Percentiles rank a stretch among this genome's conserved stretches.
phyloP scores from a whole-genome alignment of 37 sponge, comb jelly and placozoan genomes.

The Agelas oroides region DNA sequence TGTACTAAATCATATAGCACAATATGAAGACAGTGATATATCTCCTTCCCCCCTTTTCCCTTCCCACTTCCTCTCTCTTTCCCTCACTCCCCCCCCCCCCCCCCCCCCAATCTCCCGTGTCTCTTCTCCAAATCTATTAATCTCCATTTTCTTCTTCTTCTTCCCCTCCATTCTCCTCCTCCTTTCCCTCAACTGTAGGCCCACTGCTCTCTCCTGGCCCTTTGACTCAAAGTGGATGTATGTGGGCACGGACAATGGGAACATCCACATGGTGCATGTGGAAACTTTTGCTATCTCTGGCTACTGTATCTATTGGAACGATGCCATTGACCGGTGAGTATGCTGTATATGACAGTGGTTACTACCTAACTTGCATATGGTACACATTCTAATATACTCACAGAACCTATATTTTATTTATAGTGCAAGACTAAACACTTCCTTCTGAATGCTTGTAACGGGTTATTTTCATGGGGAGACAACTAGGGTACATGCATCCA shows the following conservation, averaged over 20 bases:
- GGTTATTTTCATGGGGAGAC: too few species aligned
- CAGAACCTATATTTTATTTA: background rate
- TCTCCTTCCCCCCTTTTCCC: background rate
- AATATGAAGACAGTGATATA: too few species aligned
- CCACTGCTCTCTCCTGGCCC: constrained; percentile 30
- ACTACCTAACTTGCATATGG: too few species aligned
- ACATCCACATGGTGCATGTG: constrained; percentile 68
- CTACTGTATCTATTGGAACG: constrained; percentile 77
- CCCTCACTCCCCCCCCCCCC: background rate
- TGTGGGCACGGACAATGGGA: constrained; percentile 75
- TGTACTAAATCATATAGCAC: too few species aligned
- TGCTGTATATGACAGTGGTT: too few species aligned
- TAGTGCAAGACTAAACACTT: too few species aligned
- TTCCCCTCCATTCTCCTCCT: too few species aligned
- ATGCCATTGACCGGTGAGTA: constrained; percentile 29
- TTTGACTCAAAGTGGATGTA: constrained; percentile 69
- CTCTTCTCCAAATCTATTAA: background rate
- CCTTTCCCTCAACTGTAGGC: constrained; percentile 23
- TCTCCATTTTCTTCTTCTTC: background rate
- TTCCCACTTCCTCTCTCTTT: constrained; percentile 1
- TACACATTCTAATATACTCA: background rate
- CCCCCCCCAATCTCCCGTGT: background rate
- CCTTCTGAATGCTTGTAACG: too few species aligned
- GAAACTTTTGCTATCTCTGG: constrained; percentile 65
- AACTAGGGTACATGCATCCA: too few species aligned